These are phyloP conservation scores for Caenorhabditis virilis DNA, from an alignment of 2,888 invertebrate species.

Conservation along the genomic window DNA sequence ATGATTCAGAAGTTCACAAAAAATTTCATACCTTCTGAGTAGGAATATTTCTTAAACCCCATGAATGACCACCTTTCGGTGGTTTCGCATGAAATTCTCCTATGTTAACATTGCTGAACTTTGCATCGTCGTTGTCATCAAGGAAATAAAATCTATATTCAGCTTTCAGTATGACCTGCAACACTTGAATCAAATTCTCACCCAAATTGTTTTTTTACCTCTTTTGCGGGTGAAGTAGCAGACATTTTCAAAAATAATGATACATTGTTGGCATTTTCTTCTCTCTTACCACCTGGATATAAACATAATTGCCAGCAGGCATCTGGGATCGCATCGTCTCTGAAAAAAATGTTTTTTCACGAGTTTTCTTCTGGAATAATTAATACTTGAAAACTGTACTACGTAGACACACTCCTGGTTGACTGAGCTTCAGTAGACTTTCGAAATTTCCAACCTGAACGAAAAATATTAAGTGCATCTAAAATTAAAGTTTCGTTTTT, in stretches of 20 bases:
- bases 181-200: background rate
- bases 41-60: conserved; percentile 69
- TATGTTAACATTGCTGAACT: conserved; percentile 68
- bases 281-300: conserved; percentile 68
- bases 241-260: conserved; percentile 69
- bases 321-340: conserved; percentile 60
- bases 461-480: background rate
- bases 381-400: too few relatives aligned
- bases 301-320: conserved; percentile 68
- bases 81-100: conserved; percentile 69
- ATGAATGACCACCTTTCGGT: conserved; percentile 68
- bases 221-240: conserved; percentile 59
- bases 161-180: conserved; percentile 66
- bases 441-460: conserved; percentile 63
- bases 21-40: conserved; percentile 51
- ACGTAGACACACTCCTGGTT: conserved; percentile 65
- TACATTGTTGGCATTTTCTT: conserved; percentile 66
- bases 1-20: conserved; percentile 1
- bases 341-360: too few relatives aligned
- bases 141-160: conserved; percentile 68
- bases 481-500: background rate
- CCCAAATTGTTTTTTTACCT: conserved; percentile 37
- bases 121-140: conserved; percentile 62
- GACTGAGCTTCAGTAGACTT: conserved; percentile 63
- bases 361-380: too few relatives aligned